Evolutionary conservation across 2,888 invertebrate species (phyloP).

Genomic region (Pristionchus arcanus): DNA sequence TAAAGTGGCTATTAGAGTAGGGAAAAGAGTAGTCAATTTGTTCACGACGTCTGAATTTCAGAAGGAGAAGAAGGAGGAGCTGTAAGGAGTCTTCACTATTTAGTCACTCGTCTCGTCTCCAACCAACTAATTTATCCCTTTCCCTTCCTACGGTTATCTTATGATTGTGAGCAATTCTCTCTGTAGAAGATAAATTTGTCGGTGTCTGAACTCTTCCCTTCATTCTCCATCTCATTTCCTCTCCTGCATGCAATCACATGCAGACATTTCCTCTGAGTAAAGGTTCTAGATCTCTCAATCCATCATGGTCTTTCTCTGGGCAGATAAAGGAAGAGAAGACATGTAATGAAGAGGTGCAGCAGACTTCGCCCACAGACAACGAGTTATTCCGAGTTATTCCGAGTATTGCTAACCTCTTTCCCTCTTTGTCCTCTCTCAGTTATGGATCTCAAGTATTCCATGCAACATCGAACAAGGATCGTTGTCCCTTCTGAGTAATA

Average conservation of each 20-base stretch:
- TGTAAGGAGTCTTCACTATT: slow-evolving; percentile 50
- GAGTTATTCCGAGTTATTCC: slow-evolving; percentile 33
- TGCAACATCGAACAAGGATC: neutral
- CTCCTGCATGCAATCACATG: slow-evolving; percentile 15
- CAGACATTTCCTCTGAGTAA: slow-evolving; percentile 22
- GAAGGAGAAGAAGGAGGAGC: slow-evolving; percentile 59
- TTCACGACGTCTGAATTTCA: slow-evolving; percentile 46
- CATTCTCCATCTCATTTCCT: neutral
- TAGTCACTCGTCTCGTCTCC: slow-evolving; percentile 41
- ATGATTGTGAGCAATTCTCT: slow-evolving; percentile 49
- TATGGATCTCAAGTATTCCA: neutral
- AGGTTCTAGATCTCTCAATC: neutral
- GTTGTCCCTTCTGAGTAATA: neutral
- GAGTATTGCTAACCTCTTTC: slow-evolving; percentile 31
- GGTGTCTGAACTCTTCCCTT: neutral
- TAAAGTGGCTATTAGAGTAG: slow-evolving; percentile 30
- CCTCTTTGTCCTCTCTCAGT: neutral
- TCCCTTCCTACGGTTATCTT: slow-evolving; percentile 23
- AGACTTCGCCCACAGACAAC: neutral
- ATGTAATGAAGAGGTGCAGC: neutral
- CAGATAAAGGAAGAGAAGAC: neutral
- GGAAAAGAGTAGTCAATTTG: slow-evolving; percentile 29
- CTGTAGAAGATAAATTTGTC: slow-evolving; percentile 37
- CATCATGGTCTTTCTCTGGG: neutral
- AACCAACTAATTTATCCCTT: slow-evolving; percentile 36